phyloP scores from a whole-genome alignment of 2,113 vertebrate species.

The Synchiropus splendidus region DNA sequence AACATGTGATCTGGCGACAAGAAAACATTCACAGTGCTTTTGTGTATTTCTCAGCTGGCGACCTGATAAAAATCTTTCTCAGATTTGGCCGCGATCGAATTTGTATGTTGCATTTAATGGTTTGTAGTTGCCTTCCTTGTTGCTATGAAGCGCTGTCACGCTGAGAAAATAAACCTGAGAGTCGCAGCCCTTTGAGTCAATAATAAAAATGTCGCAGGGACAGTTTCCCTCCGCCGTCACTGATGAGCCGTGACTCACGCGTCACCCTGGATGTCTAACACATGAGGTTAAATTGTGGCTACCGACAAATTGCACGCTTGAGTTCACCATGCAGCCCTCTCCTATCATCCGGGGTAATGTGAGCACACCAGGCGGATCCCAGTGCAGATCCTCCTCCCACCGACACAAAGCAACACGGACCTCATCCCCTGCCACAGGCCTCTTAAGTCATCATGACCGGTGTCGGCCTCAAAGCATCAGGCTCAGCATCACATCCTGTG shows the following conservation, averaged over 20 bases:
- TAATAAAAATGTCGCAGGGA: slow-evolving; percentile 62
- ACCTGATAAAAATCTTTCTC: slow-evolving; percentile 35
- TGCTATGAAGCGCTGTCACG: slow-evolving; percentile 55
- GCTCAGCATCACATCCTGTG: too few species aligned
- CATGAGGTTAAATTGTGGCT: slow-evolving; percentile 69
- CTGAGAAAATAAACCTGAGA: slow-evolving; percentile 61
- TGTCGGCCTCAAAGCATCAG: slow-evolving; percentile 31
- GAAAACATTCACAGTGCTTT: too few species aligned
- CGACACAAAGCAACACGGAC: slow-evolving; percentile 46
- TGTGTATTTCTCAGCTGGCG: slow-evolving; percentile 23
- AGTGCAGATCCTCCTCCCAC: slow-evolving; percentile 48
- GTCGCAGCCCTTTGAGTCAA: slow-evolving; percentile 33
- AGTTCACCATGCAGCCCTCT: slow-evolving; percentile 58
- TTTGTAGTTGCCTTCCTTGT: slow-evolving; percentile 48
- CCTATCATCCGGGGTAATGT: slow-evolving; percentile 63
- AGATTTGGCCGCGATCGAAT: slow-evolving; percentile 53
- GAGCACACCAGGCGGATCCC: slow-evolving; percentile 61
- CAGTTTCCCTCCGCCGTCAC: slow-evolving; percentile 49
- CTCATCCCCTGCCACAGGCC: slow-evolving; percentile 48
- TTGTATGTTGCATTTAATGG: slow-evolving; percentile 57
- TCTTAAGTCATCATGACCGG: slow-evolving; percentile 55
- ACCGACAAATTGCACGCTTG: slow-evolving; percentile 69
- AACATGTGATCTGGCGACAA: slow-evolving; percentile 33
- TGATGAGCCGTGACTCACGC: slow-evolving; percentile 67
- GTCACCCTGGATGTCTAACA: slow-evolving; percentile 48